Evolutionary conservation across 1,140 invertebrate genomes (phyloP), one percentile per base, ranked within the genome.

Genomic region (Matsumurasca onukii): DNA sequence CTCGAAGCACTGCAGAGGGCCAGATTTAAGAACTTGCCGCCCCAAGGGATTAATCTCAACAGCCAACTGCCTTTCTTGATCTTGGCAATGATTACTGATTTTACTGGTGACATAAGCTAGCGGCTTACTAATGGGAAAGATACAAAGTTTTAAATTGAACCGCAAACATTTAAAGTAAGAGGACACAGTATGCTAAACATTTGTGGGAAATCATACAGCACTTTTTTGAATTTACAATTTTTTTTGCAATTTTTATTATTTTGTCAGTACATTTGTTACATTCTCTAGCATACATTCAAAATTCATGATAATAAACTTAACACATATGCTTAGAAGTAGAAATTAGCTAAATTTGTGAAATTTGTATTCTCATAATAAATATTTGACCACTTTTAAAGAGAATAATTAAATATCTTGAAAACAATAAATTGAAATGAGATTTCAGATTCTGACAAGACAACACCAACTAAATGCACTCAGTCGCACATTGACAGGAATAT

Each of bases 251-350:
- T 63, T 63, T 63, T 63, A 63, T 20, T 34, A 63, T 63, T 63
- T 63, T 63, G 22, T 34, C 62, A 65, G 27, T 65, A 65, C 27
- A 65, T 65, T 65, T 39, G 62, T 65, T 65, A 65, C 30, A 65
- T 65, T 45, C 20, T 65, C 62, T 65, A 65, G 31, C 62, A 65
- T 65, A 65, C 62, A 65, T 65, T 20, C 62, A 65, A 65, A 65
- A 27, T 39, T 25, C 24, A 15, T 39, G 22, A 63, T 31, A 65
- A 65, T 20, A 39, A 65, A 65, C 62, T 65, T 45, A 65, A 65
- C 24, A 63, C 30, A 39, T 34, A 31, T 65, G 2, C 31, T 15
- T 45, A 65, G 31, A 27, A 45, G 27, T 45, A 48, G 31, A 63
- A 45, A 65, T 45, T 15, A 48, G 20, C 31, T 65, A 45, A n/a